Evolutionary conservation across 2,888 invertebrate genomes (phyloP), one percentile per base, ranked within the genome.

Genomic region (Drosophila cracens): DNA sequence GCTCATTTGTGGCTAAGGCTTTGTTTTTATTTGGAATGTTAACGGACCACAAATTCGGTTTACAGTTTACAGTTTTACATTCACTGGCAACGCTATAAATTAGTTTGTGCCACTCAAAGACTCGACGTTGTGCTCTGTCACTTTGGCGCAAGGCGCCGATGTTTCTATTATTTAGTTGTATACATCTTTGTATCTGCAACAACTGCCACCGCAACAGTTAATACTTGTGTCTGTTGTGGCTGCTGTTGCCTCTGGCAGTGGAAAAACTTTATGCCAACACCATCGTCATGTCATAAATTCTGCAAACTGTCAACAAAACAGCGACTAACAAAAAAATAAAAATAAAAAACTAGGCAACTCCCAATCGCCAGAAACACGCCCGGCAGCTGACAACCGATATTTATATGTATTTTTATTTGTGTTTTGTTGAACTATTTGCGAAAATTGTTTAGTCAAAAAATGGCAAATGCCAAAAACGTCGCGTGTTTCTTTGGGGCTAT

Each of bases 331-430:
- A 62, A 65, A 67, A 48, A 67, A 52, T 51, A 31, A 2, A 52
- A 21, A 27, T 8, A 29, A 16, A 36, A 52, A 29, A 11, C 29
- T 40, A 43, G 57, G 57, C 67, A 54, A 65, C 70, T 70, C 57
- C 43, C 57, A 69, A 62, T 58, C 49, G 82, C 51, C 59, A 46
- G 62, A 49, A 80, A 83, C 71, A 87, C 81, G 79, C 85, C 87
- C 82, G 85, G 79, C 83, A 48, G 61, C 81, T 83, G 84, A 85
- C 88, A 85, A 77, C 68, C 81, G 71, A 81, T 87, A 85, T 87
- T 77, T 60, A 68, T 63, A 33, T 61, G 33, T 60, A 62, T 49
- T 58, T 52, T 64, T 54, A 59, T 63, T 43, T 73, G 31, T 74
- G 36, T 51, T 46, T 69, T 49, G 31, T 21, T 53, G 38, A 53